Evolutionary conservation across 2,888 invertebrate species (phyloP).

Genomic region (Hetaerina titia): DNA sequence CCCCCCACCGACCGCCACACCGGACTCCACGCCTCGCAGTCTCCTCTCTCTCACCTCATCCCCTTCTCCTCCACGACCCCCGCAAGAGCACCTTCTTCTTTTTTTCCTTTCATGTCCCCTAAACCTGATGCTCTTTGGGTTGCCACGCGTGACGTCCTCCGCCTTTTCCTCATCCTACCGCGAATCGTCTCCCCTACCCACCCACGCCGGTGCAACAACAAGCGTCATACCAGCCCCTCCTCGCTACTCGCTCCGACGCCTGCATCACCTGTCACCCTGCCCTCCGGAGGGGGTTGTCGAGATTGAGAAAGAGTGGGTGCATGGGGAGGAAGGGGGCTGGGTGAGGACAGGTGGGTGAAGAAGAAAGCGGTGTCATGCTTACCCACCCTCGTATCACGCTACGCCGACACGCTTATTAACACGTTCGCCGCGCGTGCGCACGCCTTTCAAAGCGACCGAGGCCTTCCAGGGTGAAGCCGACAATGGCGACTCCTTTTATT

Average conservation of each 20-base stretch:
- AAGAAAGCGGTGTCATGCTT: conserved; percentile 15
- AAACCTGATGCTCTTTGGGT: conserved; percentile 8
- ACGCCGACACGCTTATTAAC: conserved; percentile 24
- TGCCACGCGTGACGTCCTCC: conserved; percentile 23
- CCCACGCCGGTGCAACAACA: background rate
- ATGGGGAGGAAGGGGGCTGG: background rate
- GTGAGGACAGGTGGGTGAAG: background rate
- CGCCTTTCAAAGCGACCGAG: background rate
- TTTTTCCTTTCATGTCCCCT: conserved; percentile 25
- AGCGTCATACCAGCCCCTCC: background rate
- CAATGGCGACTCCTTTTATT: conserved; percentile 16
- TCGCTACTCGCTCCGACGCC: conserved; percentile 35
- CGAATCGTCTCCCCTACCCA: background rate
- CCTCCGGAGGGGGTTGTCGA: background rate
- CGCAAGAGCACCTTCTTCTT: background rate
- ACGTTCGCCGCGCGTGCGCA: background rate
- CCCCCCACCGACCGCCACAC: background rate
- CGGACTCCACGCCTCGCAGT: background rate
- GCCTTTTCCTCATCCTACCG: too few relatives aligned
- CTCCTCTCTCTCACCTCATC: background rate
- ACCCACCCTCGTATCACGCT: background rate
- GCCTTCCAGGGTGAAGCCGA: background rate
- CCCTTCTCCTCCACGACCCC: background rate
- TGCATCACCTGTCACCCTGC: background rate
- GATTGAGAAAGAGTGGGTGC: background rate